Base-by-base conservation (phyloP, 2,797 vertebrate species). In the Manis crassicaudata region DNA sequence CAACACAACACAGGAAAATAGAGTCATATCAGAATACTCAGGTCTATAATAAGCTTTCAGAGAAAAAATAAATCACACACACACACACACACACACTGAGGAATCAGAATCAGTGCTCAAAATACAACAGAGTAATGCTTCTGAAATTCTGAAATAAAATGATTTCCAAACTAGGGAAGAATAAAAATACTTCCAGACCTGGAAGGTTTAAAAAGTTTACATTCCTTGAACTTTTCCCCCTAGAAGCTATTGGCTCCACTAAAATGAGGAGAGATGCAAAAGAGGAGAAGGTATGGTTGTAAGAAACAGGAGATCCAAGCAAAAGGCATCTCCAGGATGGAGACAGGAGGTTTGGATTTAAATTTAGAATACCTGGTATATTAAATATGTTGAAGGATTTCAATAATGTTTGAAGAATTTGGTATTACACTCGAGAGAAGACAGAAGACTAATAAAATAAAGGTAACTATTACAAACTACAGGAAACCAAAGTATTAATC, bases 401-500 rank as follows among this genome's bases (percentile, higher is more conserved):
- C 27, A 90, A n/a, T 52, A 90, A 90, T 21, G 46, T 46, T 46
- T 68, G 35, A 58, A 18, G 50, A 81, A 35, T 70, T 37, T 76
- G 68, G 29, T 93, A 23, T 37, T 37, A 90, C 7, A 60, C 5
- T 43, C 68, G 52, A 68, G n/a, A 81, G 32, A 46, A 82, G 40
- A 76, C 0, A 88, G 54, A 83, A 77, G 65, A 91, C 10, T 43
- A 94, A 82, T 43, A 89, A 88, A 70, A 92, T 43, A 92, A 95
- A 67, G 7, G 72, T 52, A 40, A 94, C 16, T 72, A 77, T 62
- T 9, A 82, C 3, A 46, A 91, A 68, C 29, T 73, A 50, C 11
- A 87, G 43, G 40, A 94, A 89, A 63, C 20, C 77, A 25, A 83
- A 93, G 62, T 90, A 90, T 79, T 70, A 88, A 29, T 40, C 29